phyloP scores from a whole-genome alignment of 1,140 invertebrate species.

The Leptoteleia sp. region DNA sequence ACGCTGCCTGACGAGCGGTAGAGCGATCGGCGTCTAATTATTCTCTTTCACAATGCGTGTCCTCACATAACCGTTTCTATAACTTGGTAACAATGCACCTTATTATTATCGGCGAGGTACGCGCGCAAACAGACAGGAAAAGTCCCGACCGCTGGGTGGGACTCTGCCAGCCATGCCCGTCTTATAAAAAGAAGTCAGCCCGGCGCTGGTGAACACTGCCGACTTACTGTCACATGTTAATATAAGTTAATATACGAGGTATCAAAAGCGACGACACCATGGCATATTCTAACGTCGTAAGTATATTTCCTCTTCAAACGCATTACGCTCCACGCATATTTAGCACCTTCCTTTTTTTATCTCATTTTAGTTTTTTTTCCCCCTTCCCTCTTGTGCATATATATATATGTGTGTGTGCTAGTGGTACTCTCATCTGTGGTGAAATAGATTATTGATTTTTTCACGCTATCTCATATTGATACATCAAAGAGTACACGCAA shows the following conservation, averaged over 20 bases:
- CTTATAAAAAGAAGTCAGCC: conserved; percentile 60
- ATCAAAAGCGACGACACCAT: conserved; percentile 38
- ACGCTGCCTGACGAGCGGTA: not conserved
- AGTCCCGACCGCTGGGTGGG: conserved; percentile 41
- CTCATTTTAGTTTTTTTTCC: too few species aligned
- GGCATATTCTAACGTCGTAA: conserved; percentile 52
- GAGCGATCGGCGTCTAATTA: conserved; percentile 55
- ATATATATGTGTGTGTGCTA: too few species aligned
- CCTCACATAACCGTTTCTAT: conserved; percentile 58
- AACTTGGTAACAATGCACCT: conserved; percentile 58
- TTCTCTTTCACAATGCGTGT: conserved; percentile 63
- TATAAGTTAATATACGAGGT: conserved; percentile 40
- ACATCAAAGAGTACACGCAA: conserved; percentile 37
- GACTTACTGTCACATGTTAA: conserved; percentile 43
- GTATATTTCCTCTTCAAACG: conserved; percentile 31
- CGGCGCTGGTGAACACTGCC: conserved; percentile 26
- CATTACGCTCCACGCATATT: conserved; percentile 17
- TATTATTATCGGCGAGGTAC: conserved; percentile 52
- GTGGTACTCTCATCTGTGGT: conserved; percentile 25
- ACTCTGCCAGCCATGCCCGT: conserved; percentile 14
- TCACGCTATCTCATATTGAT: conserved; percentile 10
- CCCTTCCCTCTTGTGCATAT: too few species aligned
- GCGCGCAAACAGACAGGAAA: conserved; percentile 53
- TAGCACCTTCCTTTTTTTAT: not conserved
- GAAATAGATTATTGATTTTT: conserved; percentile 59